Conservation (phyloP, 1,140 invertebrate genomes). For the Drosophila auraria region DNA sequence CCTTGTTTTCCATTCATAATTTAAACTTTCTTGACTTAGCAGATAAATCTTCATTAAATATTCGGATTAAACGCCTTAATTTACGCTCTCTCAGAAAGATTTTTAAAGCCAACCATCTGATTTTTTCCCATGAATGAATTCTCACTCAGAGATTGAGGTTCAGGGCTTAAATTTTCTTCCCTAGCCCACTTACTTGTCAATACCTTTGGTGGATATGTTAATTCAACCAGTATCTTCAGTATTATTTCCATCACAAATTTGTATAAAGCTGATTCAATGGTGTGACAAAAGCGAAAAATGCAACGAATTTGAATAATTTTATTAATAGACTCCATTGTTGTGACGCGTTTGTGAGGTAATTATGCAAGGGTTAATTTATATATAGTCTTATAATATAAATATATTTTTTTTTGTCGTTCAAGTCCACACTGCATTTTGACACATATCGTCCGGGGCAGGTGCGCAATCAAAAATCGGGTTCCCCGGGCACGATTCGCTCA, state of each 20-base stretch:
- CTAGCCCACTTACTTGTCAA: constrained; percentile 7
- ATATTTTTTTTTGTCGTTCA: neutral
- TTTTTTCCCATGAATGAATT: constrained; percentile 10
- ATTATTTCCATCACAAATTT: constrained; percentile 29
- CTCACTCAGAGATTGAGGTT: neutral
- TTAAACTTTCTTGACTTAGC: neutral
- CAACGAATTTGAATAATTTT: constrained; percentile 37
- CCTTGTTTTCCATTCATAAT: neutral
- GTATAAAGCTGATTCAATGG: constrained; percentile 25
- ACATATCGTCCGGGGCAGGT: constrained; percentile 35
- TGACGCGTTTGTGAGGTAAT: constrained; percentile 26
- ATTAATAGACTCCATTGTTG: constrained; percentile 46
- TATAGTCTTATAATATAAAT: constrained; percentile 4
- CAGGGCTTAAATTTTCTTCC: neutral
- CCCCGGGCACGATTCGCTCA: constrained; percentile 29
- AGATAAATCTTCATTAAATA: constrained; percentile 12
- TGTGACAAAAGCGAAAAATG: constrained; percentile 47
- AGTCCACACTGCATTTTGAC: constrained; percentile 30
- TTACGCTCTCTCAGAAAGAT: neutral
- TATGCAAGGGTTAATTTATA: constrained; percentile 32
- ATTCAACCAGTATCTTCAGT: constrained; percentile 1
- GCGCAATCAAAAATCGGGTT: constrained; percentile 41
- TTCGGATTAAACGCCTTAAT: constrained; percentile 12
- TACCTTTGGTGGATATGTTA: constrained; percentile 16
- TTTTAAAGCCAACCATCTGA: neutral